Percentiles rank a stretch among this genome's conserved stretches.
These are phyloP conservation scores for Serripes groenlandicus DNA, from an alignment of 2,888 invertebrate genomes.

Conservation along the genomic window DNA sequence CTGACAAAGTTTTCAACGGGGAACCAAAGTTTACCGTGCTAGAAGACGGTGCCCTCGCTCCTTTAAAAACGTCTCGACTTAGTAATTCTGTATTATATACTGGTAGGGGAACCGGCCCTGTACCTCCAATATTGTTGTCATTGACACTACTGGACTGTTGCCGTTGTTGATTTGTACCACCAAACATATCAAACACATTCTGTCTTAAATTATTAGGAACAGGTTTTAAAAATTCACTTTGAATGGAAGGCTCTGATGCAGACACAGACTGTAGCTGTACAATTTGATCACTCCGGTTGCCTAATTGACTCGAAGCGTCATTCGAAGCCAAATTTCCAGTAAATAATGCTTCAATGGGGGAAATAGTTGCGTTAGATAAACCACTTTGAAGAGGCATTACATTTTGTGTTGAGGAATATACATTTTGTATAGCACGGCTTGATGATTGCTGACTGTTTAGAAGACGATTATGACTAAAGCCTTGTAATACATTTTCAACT, in stretches of 20 bases:
- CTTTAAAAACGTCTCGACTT: background rate
- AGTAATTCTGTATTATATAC: background rate
- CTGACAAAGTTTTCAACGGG: constrained; percentile 50
- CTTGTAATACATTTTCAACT: background rate
- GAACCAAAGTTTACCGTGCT: constrained; percentile 57
- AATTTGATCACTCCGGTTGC: background rate
- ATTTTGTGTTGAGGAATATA: background rate
- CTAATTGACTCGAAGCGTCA: background rate
- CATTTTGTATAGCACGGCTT: background rate
- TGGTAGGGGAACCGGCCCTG: background rate
- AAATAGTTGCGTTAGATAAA: too few relatives aligned
- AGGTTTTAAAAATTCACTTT: background rate
- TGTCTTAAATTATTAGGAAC: constrained; percentile 34
- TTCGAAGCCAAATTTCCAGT: constrained; percentile 14
- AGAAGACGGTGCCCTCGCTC: background rate
- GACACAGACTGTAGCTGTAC: background rate
- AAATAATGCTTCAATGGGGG: constrained; percentile 47
- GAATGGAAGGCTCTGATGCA: background rate
- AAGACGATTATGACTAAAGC: background rate
- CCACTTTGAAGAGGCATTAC: background rate
- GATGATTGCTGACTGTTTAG: too few relatives aligned
- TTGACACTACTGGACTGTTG: background rate
- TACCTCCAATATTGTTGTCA: background rate
- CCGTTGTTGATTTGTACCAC: constrained; percentile 4
- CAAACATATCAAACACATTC: constrained; percentile 63